Conservation (phyloP, 2,888 invertebrate genomes). For the Mythimna ferrago region DNA sequence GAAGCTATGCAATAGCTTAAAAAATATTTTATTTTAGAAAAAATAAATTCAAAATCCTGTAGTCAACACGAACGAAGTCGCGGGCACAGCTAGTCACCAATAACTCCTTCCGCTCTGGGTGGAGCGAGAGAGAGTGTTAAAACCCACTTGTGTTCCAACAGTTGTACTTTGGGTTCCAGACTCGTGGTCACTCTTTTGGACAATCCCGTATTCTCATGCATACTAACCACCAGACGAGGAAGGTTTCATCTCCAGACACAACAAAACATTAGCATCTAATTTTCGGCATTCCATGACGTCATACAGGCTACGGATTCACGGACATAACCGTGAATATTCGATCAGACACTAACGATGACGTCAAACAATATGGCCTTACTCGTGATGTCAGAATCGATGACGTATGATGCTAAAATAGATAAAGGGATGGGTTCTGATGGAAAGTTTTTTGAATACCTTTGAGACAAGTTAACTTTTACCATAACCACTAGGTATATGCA, state of each 20-base stretch:
- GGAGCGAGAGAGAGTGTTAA: too few relatives aligned
- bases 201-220: background rate
- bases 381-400: slow-evolving; percentile 10
- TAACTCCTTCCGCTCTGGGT: too few relatives aligned
- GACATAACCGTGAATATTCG: background rate
- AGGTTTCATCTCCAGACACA: slow-evolving; percentile 14
- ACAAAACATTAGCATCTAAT: slow-evolving; percentile 1
- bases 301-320: background rate
- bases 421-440: background rate
- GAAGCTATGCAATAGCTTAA: too few relatives aligned
- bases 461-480: background rate
- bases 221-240: slow-evolving; percentile 16
- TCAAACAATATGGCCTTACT: background rate
- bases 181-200: too few relatives aligned
- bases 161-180: too few relatives aligned
- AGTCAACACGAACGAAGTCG: too few relatives aligned
- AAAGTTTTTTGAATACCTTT: background rate
- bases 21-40: too few relatives aligned
- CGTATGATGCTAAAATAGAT: background rate
- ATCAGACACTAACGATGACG: slow-evolving; percentile 16
- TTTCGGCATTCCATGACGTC: slow-evolving; percentile 28
- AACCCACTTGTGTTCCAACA: too few relatives aligned
- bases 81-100: too few relatives aligned
- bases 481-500: too few relatives aligned
- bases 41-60: too few relatives aligned